Evolutionary conservation across 2,797 vertebrate species (phyloP), one percentile per base, ranked within the genome.

Genomic region (Poecilia gillii): DNA sequence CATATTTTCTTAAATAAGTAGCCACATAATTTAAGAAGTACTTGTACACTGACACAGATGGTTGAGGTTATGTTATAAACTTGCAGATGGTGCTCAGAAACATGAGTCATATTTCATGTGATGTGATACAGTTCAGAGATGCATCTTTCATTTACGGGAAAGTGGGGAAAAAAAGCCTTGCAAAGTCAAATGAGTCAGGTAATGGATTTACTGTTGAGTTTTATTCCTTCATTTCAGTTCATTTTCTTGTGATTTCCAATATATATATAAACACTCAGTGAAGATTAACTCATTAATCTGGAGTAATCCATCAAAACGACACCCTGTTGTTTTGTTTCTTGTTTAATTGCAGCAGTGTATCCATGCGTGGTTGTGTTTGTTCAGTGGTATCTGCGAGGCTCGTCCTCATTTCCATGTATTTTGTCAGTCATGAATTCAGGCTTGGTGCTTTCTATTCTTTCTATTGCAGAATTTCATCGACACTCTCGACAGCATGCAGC

Each of bases 41-140:
- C 80, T 82, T 78, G 81, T 80, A 74, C 47, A 82, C 80, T 92
- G 89, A 88, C 89, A 92, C 92, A 93, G 91, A 93, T 93, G 90
- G 90, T 84, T 72, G 74, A 82, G 87, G 91, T 92, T 90, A 88
- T 85, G 88, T 85, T 92, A 85, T 89, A 84, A 92, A 91, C 88
- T 77, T 75, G 77, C 88, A 91, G 91, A 92, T 92, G 92, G 87
- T 83, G 75, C 86, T 90, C 72, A 83, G 82, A 85, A 85, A 88
- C 82, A 81, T 89, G 89, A 92, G 81, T 93, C 89, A 90, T 74
- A 81, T 88, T 91, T 91, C 80, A 86, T 82, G 84, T 39, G n/a
- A 78, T 75, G 83, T 88, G 84, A 85, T 80, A 72, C 57, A 78
- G 87, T 87, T 66, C 59, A 59, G 85, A 81, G 78, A 83, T 73